A percentile compares a stretch with the other conserved stretches of the same genome.
Evolutionary conservation across 2,888 invertebrate species (phyloP).

Genomic region (Drosophila paranaensis): DNA sequence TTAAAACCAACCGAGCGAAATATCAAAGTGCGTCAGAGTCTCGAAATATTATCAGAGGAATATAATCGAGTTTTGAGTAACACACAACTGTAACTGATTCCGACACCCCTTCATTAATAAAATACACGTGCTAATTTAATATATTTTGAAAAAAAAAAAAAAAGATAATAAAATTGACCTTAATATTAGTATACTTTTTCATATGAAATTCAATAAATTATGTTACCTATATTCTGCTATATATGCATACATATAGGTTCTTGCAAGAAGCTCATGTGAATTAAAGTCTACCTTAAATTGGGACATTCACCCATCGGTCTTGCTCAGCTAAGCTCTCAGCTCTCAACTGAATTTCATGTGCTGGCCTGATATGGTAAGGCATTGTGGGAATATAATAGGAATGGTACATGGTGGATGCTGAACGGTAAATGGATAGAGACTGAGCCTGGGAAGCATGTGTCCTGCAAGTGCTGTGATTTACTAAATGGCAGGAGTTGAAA

Average conservation of each 20-base stretch:
- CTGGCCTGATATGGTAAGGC: background rate
- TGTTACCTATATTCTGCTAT: too few species aligned
- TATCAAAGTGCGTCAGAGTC: conserved; percentile 62
- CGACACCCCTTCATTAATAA: background rate
- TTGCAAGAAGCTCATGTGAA: background rate
- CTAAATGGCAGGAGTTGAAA: conserved; percentile 29
- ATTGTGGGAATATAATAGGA: background rate
- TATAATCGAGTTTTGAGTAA: conserved; percentile 63
- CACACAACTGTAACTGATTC: background rate
- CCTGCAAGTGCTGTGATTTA: conserved; percentile 12
- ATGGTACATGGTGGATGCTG: background rate
- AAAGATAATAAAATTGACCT: background rate
- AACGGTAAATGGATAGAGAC: background rate
- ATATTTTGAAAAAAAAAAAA: background rate
- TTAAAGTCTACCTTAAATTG: conserved; percentile 8
- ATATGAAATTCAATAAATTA: too few species aligned
- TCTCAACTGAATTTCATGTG: background rate
- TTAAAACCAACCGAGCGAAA: conserved; percentile 73
- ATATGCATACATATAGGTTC: too few species aligned
- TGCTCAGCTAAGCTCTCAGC: background rate
- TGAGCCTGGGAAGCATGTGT: conserved; percentile 1
- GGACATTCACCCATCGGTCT: conserved; percentile 1
- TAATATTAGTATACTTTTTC: too few species aligned
- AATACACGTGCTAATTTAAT: background rate
- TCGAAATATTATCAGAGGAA: conserved; percentile 71